Evolutionary conservation across 2,888 invertebrate genomes (phyloP), one percentile per base, ranked within the genome.

Genomic region (Silvanus unidentatus): DNA sequence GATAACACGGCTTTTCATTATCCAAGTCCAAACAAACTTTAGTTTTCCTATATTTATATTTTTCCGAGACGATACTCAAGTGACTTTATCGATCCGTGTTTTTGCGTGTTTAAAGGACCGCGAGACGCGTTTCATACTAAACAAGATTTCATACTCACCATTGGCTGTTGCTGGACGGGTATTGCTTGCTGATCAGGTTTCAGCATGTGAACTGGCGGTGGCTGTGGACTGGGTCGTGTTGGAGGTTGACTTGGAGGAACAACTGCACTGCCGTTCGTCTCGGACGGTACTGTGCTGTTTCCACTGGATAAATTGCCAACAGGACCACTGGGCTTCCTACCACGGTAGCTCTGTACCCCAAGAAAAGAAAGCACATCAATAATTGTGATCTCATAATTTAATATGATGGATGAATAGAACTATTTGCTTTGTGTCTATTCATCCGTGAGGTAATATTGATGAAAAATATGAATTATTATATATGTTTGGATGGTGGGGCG

Each of bases 271-370:
- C 62, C 57, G 62, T 65, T 59, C 48, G 59, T 53, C 56, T 64
- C 64, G 36, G 55, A 47, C 9, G 62, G 54, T 41, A 61, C 57
- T 10, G 55, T 58, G 15, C 48, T 58, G 42, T 57, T 53, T 40
- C 57, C 58, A 30, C 62, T 52, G 32, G 58, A 59, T 40, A 64
- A 55, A 36, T 66, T 51, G 3, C 64, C 58, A 37, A 66, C 64
- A 39, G 70, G 61, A 46, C 70, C 69, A 46, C 62, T 65, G 15
- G 71, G 66, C 53, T 73, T 73, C 43, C 72, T 58, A 42, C 72
- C 72, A 43, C 72, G 68, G 54, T 73, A 73, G 49, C 69, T 73
- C 72, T 73, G 64, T 29, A 65, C 65, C n/a, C n/a, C n/a, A n/a
- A 43, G 39, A 50, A 54, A 47, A 45, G n/a, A n/a, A 22, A 5